phyloP scores from a whole-genome alignment of 2,113 vertebrate genomes.

The Oreotrochilus melanogaster region DNA sequence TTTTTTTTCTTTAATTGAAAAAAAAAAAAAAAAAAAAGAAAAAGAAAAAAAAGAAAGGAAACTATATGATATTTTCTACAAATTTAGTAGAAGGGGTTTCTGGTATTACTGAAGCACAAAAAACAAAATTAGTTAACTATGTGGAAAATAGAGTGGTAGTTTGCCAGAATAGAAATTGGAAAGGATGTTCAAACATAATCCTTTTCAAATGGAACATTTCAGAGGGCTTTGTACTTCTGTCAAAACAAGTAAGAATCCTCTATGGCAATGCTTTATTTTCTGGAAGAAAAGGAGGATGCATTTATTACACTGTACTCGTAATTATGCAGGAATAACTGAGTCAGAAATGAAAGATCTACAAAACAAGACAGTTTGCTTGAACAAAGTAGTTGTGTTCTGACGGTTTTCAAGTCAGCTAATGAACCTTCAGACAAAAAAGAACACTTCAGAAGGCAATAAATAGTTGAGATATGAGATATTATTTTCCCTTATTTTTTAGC shows the following conservation, averaged over 20 bases:
- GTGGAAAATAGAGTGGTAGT: background rate
- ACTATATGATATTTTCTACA: background rate
- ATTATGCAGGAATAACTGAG: slow-evolving; percentile 1
- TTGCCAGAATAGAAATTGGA: background rate
- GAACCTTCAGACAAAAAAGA: background rate
- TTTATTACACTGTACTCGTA: background rate
- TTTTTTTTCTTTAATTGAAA: background rate
- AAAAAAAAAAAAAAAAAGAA: background rate
- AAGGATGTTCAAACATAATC: background rate
- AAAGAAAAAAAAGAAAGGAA: background rate
- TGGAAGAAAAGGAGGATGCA: background rate
- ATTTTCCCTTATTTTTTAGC: background rate
- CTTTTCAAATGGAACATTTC: background rate
- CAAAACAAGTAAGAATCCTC: background rate
- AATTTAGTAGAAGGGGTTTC: background rate
- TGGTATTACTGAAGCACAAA: background rate
- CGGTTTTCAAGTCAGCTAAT: slow-evolving; percentile 3
- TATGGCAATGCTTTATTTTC: background rate
- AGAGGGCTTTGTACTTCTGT: background rate
- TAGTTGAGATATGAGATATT: background rate
- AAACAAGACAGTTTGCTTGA: background rate
- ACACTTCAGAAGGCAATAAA: background rate
- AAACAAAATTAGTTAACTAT: background rate
- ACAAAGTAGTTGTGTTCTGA: background rate
- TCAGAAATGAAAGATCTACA: background rate